Evolutionary conservation across 2,888 invertebrate genomes (phyloP).

Genomic region (Clanis bilineata): DNA sequence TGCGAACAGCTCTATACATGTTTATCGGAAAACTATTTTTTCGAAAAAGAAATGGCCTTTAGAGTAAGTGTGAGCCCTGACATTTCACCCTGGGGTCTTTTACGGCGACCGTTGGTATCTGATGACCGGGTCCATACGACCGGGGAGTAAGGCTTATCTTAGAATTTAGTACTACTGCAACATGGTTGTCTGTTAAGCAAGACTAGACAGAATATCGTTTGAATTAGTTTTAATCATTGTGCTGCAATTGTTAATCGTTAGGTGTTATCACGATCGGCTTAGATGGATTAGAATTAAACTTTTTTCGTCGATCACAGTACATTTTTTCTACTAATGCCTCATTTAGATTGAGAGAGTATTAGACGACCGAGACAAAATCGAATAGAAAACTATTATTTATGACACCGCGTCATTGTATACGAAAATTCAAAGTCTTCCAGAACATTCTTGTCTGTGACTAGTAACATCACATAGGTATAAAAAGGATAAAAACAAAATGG

Average conservation of each 20-base stretch:
- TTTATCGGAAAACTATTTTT: slow-evolving; percentile 34
- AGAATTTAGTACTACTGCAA: slow-evolving; percentile 26
- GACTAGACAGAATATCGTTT: neutral
- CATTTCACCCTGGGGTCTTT: slow-evolving; percentile 58
- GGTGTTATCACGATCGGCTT: neutral
- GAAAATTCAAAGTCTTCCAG: no score
- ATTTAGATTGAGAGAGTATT: no score
- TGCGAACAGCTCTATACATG: slow-evolving; percentile 37
- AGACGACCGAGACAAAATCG: no score
- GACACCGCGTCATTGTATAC: no score
- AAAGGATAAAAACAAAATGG: no score
- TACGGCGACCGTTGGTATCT: slow-evolving; percentile 51
- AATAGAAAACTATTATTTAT: no score
- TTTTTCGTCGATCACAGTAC: no score
- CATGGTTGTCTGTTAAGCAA: neutral
- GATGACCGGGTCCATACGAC: slow-evolving; percentile 52
- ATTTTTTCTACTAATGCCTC: no score
- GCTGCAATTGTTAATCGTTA: neutral
- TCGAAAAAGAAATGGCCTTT: slow-evolving; percentile 44
- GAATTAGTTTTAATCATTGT: neutral
- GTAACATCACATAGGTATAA: no score
- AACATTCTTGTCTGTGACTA: no score
- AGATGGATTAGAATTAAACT: no score
- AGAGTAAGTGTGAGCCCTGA: slow-evolving; percentile 61
- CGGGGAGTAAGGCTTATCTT: slow-evolving; percentile 29